These are phyloP conservation scores for Stomorhina lunata DNA, from an alignment of 2,888 invertebrate genomes.

Conservation along the genomic window DNA sequence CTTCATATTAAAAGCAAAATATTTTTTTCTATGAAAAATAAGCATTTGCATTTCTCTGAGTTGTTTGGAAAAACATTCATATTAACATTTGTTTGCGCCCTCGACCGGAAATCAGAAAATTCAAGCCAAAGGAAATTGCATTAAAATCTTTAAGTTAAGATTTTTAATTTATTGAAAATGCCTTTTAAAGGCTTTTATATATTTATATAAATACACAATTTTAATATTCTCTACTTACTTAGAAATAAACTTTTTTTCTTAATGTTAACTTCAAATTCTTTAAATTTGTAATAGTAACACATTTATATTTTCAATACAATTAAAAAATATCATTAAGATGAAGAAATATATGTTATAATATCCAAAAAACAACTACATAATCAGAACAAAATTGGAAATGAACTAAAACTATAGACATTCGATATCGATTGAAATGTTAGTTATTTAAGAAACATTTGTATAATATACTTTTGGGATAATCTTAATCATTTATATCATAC, in stretches of 20 bases:
- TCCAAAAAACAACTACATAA: neutral
- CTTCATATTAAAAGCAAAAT: conserved; percentile 14
- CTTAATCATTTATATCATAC: no score
- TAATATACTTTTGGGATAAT: no score
- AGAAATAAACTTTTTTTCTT: neutral
- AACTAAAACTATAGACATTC: no score
- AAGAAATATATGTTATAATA: no score
- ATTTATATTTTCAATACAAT: neutral
- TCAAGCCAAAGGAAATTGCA: neutral
- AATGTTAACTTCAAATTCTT: neutral
- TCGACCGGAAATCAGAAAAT: neutral
- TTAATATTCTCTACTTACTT: conserved; percentile 8
- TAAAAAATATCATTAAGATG: neutral
- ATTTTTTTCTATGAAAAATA: neutral
- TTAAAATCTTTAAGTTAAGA: conserved; percentile 30
- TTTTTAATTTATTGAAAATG: neutral
- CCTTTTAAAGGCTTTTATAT: neutral
- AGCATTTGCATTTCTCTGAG: conserved; percentile 21
- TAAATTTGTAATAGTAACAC: conserved; percentile 28
- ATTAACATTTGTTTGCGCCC: neutral
- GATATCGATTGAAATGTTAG: no score
- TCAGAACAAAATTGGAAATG: neutral
- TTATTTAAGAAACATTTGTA: no score
- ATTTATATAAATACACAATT: neutral
- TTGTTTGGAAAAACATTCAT: neutral